Conservation (phyloP, 92 coral and sea anemone species). For the Metridium senile region DNA sequence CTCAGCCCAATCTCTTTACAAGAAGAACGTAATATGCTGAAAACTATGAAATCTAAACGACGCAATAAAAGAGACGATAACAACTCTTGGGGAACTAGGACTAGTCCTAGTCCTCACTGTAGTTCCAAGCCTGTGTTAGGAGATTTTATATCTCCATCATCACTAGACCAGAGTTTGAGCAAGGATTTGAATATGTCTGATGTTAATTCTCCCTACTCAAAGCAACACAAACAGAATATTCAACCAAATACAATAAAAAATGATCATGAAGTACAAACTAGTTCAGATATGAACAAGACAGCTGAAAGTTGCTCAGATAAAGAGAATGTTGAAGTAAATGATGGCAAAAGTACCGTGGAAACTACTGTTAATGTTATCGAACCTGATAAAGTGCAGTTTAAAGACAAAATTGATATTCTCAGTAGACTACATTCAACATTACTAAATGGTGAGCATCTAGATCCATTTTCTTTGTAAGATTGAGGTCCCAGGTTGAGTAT, state of each 20-base stretch:
- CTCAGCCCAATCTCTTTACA: conserved; percentile 77
- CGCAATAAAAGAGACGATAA: conserved; percentile 59
- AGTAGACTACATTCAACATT: conserved; percentile 64
- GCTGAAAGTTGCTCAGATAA: background rate
- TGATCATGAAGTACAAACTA: background rate
- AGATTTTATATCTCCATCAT: conserved; percentile 58
- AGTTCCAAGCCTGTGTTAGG: conserved; percentile 62
- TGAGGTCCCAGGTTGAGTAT: too few species aligned
- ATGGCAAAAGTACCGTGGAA: background rate
- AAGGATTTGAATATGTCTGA: background rate
- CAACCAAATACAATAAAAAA: background rate
- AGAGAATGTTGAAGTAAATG: conserved; percentile 1
- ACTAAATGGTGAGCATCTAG: conserved; percentile 54
- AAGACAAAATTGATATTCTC: conserved; percentile 53
- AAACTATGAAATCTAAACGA: conserved; percentile 63
- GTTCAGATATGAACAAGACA: background rate
- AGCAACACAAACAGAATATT: background rate
- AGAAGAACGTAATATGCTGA: conserved; percentile 73
- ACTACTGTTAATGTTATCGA: conserved; percentile 23
- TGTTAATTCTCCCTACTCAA: background rate
- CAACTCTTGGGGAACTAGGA: conserved; percentile 62
- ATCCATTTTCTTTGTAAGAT: background rate
- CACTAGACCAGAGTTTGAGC: conserved; percentile 2
- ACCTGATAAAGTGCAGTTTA: conserved; percentile 50
- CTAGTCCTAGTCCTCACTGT: conserved; percentile 60